Evolutionary conservation across 2,797 vertebrate species (phyloP), one percentile per base, ranked within the genome.

Genomic region (Gobio occitaniae): DNA sequence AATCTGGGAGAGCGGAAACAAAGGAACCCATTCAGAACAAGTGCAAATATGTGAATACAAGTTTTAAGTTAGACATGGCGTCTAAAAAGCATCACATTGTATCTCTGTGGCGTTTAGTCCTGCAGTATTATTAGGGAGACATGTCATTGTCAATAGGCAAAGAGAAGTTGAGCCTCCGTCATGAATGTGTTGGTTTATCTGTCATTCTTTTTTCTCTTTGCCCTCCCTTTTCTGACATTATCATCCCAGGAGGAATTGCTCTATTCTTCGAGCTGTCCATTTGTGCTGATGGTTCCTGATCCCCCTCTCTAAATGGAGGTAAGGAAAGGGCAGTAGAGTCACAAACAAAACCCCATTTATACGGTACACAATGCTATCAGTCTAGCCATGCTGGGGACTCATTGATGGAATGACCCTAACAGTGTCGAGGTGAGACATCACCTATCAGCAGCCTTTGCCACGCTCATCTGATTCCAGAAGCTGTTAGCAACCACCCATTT

Each of bases 261-360:
- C 61, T 80, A 82, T 86, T 85, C 82, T 82, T 65, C 1, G n/a
- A 76, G 82, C 79, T 82, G 82, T 89, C 82, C 61, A 68, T 88
- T 80, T 78, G 84, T 78, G 78, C 81, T 61, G 72, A 79, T 59
- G 65, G 48, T 59, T 71, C 19, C 59, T 80, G 74, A 85, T 70
- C 65, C 47, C 21, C 17, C 13, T 63, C 19, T 77, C 70, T 82
- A 82, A 84, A 86, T 78, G 79, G 78, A 82, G 81, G 74, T 38
- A 75, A 77, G 61, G 47, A 88, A 85, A 88, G 86, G 86, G 74
- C 75, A 72, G 56, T 65, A 68, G 86, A 68, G 74, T 68, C 75
- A 75, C 82, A 86, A 85, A 86, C 79, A 80, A 80, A 89, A 80
- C 70, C 61, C 65, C 72, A 77, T 83, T 78, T 85, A 88, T 86